These are phyloP conservation scores for Hymenopus coronatus DNA, from an alignment of 2,888 invertebrate species.

Conservation along the genomic window DNA sequence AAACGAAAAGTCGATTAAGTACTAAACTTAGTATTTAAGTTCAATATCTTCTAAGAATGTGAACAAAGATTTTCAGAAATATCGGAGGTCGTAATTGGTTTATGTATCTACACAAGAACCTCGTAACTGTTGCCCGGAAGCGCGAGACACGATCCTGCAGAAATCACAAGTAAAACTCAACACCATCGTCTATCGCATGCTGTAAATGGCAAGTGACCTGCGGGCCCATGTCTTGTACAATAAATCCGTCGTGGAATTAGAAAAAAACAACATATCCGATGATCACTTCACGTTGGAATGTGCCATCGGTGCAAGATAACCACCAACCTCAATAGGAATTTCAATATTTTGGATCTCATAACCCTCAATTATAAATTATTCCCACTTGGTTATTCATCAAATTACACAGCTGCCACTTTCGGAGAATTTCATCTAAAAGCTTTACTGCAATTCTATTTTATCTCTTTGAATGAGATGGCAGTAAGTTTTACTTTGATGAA, in stretches of 20 bases:
- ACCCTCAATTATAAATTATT: background rate
- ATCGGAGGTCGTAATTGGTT: too few species aligned
- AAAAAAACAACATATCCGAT: background rate
- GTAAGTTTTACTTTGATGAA: too few species aligned
- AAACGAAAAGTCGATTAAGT: too few species aligned
- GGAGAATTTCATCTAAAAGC: background rate
- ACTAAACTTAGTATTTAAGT: too few species aligned
- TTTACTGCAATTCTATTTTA: background rate
- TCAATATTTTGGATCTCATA: background rate
- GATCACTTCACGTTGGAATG: background rate
- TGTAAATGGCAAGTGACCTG: background rate
- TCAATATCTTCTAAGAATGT: too few species aligned
- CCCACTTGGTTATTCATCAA: background rate
- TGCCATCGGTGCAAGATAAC: background rate
- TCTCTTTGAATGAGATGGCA: too few species aligned
- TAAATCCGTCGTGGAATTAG: background rate
- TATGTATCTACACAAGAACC: background rate
- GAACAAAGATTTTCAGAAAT: too few species aligned
- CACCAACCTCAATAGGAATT: background rate
- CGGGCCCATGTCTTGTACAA: background rate
- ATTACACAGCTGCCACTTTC: background rate
- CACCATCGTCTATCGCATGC: background rate
- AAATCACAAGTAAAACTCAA: background rate
- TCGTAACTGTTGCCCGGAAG: background rate
- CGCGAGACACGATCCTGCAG: background rate